Percentiles rank a stretch among this genome's conserved stretches.
phyloP scores from a whole-genome alignment of 2,797 vertebrate genomes.

The Chelidonichthys spinosus region DNA sequence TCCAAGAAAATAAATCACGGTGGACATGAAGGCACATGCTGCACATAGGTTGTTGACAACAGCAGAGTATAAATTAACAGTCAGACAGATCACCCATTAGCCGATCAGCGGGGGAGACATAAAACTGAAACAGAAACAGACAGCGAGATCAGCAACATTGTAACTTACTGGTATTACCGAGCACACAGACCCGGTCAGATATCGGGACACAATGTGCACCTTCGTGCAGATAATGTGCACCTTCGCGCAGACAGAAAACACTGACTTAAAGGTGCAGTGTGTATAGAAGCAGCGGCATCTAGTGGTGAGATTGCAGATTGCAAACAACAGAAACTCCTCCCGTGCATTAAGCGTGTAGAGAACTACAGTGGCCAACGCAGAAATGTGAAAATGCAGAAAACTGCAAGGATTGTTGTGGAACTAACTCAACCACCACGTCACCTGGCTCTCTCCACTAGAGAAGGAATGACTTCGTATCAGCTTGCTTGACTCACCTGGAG shows the following conservation, averaged over 20 bases:
- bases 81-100: slow-evolving; percentile 29
- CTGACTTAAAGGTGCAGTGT: not conserved
- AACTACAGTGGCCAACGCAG: too few species aligned
- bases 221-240: not conserved
- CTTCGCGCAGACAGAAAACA: slow-evolving; percentile 16
- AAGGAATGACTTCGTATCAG: not conserved
- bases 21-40: not conserved
- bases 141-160: slow-evolving; percentile 15
- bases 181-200: slow-evolving; percentile 9
- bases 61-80: slow-evolving; percentile 20
- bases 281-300: too few species aligned
- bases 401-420: not conserved
- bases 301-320: too few species aligned
- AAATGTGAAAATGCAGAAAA: too few species aligned
- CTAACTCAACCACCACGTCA: not conserved
- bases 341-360: too few species aligned
- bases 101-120: slow-evolving; percentile 20
- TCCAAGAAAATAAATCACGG: not conserved
- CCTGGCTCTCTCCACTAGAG: not conserved
- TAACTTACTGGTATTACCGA: slow-evolving; percentile 5
- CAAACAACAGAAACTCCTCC: too few species aligned
- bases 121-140: slow-evolving; percentile 41
- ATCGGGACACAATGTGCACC: not conserved
- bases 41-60: slow-evolving; percentile 10
- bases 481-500: slow-evolving; percentile 1